Base-by-base conservation (phyloP, 2,797 vertebrate species). In the Hyperoplus immaculatus region DNA sequence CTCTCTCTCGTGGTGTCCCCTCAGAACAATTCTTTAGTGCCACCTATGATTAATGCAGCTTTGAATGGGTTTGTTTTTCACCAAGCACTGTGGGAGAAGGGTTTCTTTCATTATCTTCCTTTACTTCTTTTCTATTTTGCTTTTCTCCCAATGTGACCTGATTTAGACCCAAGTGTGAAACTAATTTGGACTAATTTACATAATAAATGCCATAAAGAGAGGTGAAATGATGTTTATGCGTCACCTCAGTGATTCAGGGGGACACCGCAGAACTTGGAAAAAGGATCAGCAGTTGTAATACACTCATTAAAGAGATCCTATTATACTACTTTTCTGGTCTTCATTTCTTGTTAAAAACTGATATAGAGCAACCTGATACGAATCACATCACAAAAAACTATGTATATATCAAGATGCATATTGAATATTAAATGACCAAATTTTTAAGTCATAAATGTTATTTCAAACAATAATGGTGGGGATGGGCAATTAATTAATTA, bases 141-240 rank as follows among this genome's bases (percentile, higher is more conserved):
- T 84, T 82, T 86, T 51, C 77, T 85, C 45, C 78, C 78, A 83
- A 85, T 78, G 78, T 84, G 83, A 77, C 83, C 88, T 72, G 75
- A 88, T 92, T 92, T 85, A 81, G 77, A 80, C 86, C 71, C 62
- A 68, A 86, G 78, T 84, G 86, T 82, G 85, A 91, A 93, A 92
- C 87, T 87, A 90, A 92, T 93, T 93, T 88, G 57, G 81, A 77
- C 84, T 93, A 87, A 92, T 94, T 93, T 92, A 84, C 89, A 93
- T 92, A 85, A 83, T 87, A 90, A 91, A 29, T 89, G 75, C 73
- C 56, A 80, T 82, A 77, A 85, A 85, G 72, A 87, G 84, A 86
- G 82, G 79, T 85, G 55, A 86, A 87, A 83, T 73, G 59, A 72
- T 78, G 76, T 72, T 72, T 56, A 63, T 18, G 61, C 63, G 83